A percentile compares a stretch with the other conserved stretches of the same genome.
These are phyloP conservation scores for Apamea sordens DNA, from an alignment of 2,888 invertebrate genomes.

Conservation along the genomic window DNA sequence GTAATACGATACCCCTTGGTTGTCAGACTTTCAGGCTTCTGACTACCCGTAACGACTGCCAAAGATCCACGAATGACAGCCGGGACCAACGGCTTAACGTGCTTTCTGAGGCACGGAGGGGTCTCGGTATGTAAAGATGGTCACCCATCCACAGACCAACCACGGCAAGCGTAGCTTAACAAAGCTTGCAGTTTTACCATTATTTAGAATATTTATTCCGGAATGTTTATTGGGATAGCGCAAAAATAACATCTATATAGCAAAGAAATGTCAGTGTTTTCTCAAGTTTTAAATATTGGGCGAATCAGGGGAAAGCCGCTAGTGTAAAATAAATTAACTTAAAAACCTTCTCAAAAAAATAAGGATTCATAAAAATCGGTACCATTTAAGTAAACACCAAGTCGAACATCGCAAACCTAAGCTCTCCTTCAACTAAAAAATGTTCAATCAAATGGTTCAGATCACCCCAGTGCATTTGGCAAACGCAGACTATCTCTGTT, in stretches of 20 bases:
- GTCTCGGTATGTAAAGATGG: too few relatives aligned
- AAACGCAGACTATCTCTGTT: slow-evolving; percentile 1
- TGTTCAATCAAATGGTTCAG: slow-evolving; percentile 6
- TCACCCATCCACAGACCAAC: too few relatives aligned
- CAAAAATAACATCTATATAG: not conserved
- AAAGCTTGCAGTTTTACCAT: too few relatives aligned
- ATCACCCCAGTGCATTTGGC: slow-evolving; percentile 6
- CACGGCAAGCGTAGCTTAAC: too few relatives aligned
- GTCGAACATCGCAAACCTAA: not conserved
- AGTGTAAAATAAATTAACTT: not conserved
- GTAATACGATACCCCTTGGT: too few relatives aligned
- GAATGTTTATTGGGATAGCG: too few relatives aligned
- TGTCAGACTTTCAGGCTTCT: too few relatives aligned
- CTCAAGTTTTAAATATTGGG: not conserved
- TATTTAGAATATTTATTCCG: not conserved
- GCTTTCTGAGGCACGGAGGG: too few relatives aligned
- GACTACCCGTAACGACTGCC: too few relatives aligned
- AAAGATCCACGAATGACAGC: too few relatives aligned
- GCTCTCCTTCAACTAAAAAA: not conserved
- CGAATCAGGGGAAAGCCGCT: not conserved
- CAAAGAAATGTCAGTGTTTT: not conserved
- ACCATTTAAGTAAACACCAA: not conserved
- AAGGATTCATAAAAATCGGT: not conserved
- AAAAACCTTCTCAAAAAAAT: not conserved
- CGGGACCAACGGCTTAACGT: too few relatives aligned